A percentile compares a stretch with the other conserved stretches of the same genome.
These are phyloP conservation scores for Fulica atra DNA, from an alignment of 2,113 vertebrate species.

Conservation along the genomic window DNA sequence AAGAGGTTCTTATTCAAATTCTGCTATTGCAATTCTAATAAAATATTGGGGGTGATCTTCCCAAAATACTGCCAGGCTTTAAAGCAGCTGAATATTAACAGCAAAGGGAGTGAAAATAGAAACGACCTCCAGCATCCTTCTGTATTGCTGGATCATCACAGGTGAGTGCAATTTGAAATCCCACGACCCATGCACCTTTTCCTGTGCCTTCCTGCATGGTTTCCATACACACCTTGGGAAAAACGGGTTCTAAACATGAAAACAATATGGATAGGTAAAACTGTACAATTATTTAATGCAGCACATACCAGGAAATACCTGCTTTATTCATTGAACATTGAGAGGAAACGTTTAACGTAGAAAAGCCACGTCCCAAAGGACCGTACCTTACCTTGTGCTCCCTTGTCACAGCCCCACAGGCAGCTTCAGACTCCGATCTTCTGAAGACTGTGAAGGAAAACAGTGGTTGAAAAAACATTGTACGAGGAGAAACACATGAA, in stretches of 20 bases:
- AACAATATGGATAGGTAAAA: neutral
- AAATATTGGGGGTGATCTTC: neutral
- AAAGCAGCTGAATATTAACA: neutral
- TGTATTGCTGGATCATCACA: neutral
- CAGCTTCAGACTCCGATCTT: neutral
- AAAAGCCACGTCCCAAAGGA: neutral
- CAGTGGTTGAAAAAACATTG: neutral
- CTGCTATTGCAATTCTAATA: neutral
- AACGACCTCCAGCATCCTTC: neutral
- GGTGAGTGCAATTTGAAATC: neutral
- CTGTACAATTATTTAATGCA: neutral
- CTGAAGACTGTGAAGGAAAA: neutral
- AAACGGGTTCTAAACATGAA: neutral
- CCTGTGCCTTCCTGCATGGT: neutral
- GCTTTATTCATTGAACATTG: neutral
- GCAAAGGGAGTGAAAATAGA: neutral
- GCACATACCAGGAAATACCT: neutral
- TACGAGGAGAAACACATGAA: neutral
- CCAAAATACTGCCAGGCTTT: neutral
- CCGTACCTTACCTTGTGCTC: neutral
- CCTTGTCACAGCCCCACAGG: neutral
- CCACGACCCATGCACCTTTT: neutral
- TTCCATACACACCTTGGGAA: neutral
- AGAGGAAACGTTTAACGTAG: neutral
- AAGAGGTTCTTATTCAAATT: neutral